Evolutionary conservation across 2,888 invertebrate species (phyloP).

Genomic region (Mesorhabditis spiculigera): DNA sequence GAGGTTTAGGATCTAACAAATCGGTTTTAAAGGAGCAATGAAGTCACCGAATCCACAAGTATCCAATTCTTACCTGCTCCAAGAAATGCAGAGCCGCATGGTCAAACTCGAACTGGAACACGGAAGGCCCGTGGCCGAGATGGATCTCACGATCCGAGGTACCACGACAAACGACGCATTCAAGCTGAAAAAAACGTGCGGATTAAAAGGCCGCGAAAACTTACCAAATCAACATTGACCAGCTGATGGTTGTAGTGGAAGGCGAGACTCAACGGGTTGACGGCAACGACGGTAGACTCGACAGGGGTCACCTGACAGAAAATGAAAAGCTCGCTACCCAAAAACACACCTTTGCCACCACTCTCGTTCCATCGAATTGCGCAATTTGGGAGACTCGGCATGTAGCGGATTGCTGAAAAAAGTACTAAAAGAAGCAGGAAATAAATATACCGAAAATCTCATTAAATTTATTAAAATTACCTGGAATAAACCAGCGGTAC

Average conservation of each 20-base stretch:
- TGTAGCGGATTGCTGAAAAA: slow-evolving; percentile 1
- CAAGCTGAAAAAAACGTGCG: slow-evolving; percentile 19
- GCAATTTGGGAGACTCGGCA: slow-evolving; percentile 5
- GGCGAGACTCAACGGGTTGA: slow-evolving; percentile 36
- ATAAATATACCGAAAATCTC: no score
- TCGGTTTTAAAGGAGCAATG: slow-evolving; percentile 18
- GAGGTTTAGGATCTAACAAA: slow-evolving; percentile 24
- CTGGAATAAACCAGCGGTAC: background rate
- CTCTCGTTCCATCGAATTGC: background rate
- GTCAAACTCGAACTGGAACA: background rate
- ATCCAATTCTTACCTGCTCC: background rate
- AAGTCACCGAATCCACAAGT: slow-evolving; percentile 18
- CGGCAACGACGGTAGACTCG: slow-evolving; percentile 23
- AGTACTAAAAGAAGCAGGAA: no score
- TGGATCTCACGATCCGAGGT: background rate
- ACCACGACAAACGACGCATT: slow-evolving; percentile 19
- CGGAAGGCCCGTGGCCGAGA: background rate
- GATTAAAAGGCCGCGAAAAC: background rate
- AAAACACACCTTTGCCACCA: background rate
- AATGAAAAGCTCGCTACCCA: background rate
- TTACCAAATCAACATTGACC: slow-evolving; percentile 35
- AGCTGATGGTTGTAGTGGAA: slow-evolving; percentile 37
- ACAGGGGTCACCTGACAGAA: slow-evolving; percentile 4
- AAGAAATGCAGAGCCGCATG: background rate
- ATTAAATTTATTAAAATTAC: background rate